Evolutionary conservation across 2,113 vertebrate genomes (phyloP).

Genomic region (Panthera uncia): DNA sequence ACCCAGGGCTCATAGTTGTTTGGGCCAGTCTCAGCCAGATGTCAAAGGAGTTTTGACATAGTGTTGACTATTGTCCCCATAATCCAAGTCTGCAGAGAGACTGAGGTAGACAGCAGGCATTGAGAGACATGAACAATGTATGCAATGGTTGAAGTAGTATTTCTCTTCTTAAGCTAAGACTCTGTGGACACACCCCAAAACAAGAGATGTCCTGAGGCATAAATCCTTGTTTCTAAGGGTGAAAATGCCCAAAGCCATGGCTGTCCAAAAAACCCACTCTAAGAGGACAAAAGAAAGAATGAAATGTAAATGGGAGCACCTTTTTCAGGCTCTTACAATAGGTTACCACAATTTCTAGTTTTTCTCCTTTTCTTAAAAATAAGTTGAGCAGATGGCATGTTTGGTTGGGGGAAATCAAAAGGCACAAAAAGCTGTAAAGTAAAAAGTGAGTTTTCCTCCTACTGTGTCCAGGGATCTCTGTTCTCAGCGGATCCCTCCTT

Average conservation of each 20-base stretch:
- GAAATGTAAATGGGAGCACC: not conserved
- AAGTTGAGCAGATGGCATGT: not conserved
- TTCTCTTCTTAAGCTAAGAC: not conserved
- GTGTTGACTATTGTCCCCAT: not conserved
- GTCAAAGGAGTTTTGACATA: not conserved
- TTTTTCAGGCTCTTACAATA: not conserved
- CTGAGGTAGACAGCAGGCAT: not conserved
- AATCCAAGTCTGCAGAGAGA: not conserved
- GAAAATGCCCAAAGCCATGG: not conserved
- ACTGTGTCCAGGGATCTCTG: not conserved
- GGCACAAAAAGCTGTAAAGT: not conserved
- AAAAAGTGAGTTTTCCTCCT: not conserved
- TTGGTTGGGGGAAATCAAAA: not conserved
- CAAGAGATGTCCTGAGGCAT: not conserved
- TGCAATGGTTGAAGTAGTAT: not conserved
- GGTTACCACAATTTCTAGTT: not conserved
- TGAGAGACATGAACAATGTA: not conserved
- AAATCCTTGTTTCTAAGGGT: not conserved
- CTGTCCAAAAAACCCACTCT: not conserved
- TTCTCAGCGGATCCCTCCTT: not conserved
- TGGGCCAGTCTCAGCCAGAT: not conserved
- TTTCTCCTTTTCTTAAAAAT: not conserved
- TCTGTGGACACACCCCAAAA: not conserved
- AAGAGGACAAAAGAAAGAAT: not conserved
- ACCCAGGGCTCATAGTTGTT: not conserved